phyloP scores from a whole-genome alignment of 2,113 vertebrate species.

The Tretioscincus oriximinensis region DNA sequence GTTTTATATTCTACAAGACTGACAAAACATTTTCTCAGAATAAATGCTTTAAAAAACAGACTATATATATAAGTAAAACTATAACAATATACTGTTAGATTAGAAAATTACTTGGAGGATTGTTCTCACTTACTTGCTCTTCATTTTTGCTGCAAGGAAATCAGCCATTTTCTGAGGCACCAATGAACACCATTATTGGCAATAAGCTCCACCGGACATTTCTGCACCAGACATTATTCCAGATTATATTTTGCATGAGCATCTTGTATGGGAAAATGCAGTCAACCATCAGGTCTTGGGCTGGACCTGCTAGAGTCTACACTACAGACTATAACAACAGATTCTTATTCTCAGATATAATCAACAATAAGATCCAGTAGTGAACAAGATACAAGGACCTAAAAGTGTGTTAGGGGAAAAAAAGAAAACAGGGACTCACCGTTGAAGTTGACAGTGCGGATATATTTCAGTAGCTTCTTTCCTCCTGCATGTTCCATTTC shows the following conservation, averaged over 20 bases:
- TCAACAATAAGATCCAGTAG: too few species aligned
- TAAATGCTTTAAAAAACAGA: background rate
- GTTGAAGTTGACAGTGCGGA: slow-evolving; percentile 89
- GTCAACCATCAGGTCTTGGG: too few species aligned
- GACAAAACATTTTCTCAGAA: background rate
- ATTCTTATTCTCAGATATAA: too few species aligned
- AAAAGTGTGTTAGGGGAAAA: background rate
- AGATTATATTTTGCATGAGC: too few species aligned
- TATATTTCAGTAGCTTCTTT: slow-evolving; percentile 90
- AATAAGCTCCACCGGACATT: background rate
- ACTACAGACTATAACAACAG: background rate
- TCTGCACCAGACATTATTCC: too few species aligned
- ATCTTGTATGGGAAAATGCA: too few species aligned
- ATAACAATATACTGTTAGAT: background rate
- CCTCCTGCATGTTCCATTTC: slow-evolving; percentile 91
- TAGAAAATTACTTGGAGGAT: background rate
- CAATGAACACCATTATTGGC: background rate
- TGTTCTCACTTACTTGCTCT: background rate
- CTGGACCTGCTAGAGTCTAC: too few species aligned
- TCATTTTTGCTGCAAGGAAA: background rate
- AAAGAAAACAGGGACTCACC: slow-evolving; percentile 72
- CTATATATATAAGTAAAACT: background rate
- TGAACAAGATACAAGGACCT: too few species aligned
- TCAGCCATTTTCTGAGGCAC: background rate
- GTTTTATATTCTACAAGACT: background rate